These are phyloP conservation scores for Drosophila bipectinata DNA, from an alignment of 1,140 invertebrate genomes.

Conservation along the genomic window DNA sequence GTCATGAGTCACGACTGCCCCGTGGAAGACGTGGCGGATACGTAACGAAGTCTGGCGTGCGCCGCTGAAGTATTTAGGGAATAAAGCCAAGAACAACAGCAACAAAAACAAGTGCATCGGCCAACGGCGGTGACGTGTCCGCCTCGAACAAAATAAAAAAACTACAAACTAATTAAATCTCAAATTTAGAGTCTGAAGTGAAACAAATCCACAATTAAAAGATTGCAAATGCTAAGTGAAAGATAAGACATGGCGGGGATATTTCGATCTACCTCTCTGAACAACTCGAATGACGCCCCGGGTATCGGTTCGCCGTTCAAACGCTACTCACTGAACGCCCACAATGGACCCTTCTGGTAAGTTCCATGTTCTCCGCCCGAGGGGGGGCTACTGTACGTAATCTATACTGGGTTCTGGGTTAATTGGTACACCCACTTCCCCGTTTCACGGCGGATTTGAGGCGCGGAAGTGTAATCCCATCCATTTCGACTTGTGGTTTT, in stretches of 20 bases:
- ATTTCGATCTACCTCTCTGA: slow-evolving; percentile 64
- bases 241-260: slow-evolving; percentile 61
- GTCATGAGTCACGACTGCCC: slow-evolving; percentile 40
- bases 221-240: slow-evolving; percentile 47
- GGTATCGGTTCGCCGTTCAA: slow-evolving; percentile 36
- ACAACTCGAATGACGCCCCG: slow-evolving; percentile 49
- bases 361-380: slow-evolving; percentile 12
- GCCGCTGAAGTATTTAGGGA: slow-evolving; percentile 53
- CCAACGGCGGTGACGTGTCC: slow-evolving; percentile 39
- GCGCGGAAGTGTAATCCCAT: slow-evolving; percentile 48
- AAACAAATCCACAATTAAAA: slow-evolving; percentile 10
- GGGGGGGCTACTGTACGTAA: slow-evolving; percentile 14
- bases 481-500: slow-evolving; percentile 35
- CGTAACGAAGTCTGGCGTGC: slow-evolving; percentile 52
- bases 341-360: slow-evolving; percentile 52
- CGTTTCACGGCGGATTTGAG: slow-evolving; percentile 25
- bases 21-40: slow-evolving; percentile 40
- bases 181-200: slow-evolving; percentile 36
- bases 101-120: slow-evolving; percentile 11
- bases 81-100: slow-evolving; percentile 54
- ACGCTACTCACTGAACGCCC: slow-evolving; percentile 48
- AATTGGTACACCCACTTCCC: slow-evolving; percentile 30
- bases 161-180: slow-evolving; percentile 50
- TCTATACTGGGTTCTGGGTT: slow-evolving; percentile 5
- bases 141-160: neutral